Evolutionary conservation across 2,888 invertebrate genomes (phyloP).

Genomic region (Dolichopus griseipennis): DNA sequence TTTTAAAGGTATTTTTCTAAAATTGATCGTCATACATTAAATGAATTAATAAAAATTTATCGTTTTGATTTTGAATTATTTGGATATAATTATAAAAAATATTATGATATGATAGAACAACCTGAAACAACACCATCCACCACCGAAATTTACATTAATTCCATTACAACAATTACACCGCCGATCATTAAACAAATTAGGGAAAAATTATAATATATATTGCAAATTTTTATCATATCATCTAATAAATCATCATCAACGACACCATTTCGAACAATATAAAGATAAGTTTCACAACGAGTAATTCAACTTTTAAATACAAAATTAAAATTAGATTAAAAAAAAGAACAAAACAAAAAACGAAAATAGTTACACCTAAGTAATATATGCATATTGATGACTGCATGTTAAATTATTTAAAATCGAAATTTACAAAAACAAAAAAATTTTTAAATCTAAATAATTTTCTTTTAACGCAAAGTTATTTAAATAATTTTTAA

Average conservation of each 20-base stretch:
- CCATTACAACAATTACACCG: not conserved
- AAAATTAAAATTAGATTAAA: too few relatives aligned
- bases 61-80: constrained; percentile 61
- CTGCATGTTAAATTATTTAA: too few relatives aligned
- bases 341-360: not conserved
- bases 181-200: not conserved
- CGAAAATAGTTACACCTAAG: too few relatives aligned
- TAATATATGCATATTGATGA: too few relatives aligned
- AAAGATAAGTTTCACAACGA: not conserved
- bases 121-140: constrained; percentile 28
- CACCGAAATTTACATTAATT: constrained; percentile 9
- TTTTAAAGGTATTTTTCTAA: constrained; percentile 48
- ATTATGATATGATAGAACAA: constrained; percentile 47
- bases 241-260: not conserved
- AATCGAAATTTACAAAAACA: too few relatives aligned
- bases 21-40: constrained; percentile 48
- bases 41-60: constrained; percentile 54
- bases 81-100: constrained; percentile 53
- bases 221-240: not conserved
- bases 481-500: too few relatives aligned
- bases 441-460: too few relatives aligned
- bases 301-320: not conserved
- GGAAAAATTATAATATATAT: not conserved
- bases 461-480: too few relatives aligned
- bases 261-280: not conserved